Conservation (phyloP, 2,113 vertebrate species). For the Osmerus eperlanus region DNA sequence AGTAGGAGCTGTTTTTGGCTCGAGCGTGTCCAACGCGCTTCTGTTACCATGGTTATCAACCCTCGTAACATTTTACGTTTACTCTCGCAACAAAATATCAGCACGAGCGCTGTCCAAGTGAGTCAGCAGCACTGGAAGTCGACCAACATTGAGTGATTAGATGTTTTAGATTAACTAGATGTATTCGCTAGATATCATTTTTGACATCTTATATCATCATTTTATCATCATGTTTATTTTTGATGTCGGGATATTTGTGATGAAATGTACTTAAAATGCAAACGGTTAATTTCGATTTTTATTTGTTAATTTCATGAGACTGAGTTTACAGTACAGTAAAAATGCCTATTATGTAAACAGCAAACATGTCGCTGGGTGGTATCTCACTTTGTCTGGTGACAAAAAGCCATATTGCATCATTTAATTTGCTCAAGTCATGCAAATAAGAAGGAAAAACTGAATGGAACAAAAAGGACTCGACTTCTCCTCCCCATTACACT, state of each 20-base stretch:
- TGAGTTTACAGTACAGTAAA: constrained; percentile 86
- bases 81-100: constrained; percentile 5
- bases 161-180: no score
- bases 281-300: constrained; percentile 78
- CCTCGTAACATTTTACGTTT: constrained; percentile 21
- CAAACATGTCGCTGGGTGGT: constrained; percentile 98
- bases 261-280: constrained; percentile 45
- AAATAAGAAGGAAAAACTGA: constrained; percentile 92
- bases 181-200: no score
- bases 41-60: constrained; percentile 69
- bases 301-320: constrained; percentile 75
- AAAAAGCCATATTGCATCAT: constrained; percentile 99
- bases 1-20: constrained; percentile 4
- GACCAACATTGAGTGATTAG: neutral
- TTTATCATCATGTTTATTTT: no score
- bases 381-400: constrained; percentile 97
- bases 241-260: no score
- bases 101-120: neutral
- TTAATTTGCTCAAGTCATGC: constrained; percentile 99
- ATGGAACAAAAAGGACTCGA: constrained; percentile 97
- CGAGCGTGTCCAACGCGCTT: constrained; percentile 46
- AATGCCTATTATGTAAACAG: constrained; percentile 93
- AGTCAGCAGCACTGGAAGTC: neutral
- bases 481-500: constrained; percentile 98
- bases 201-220: no score